These are phyloP conservation scores for Oryzaephilus surinamensis DNA, from an alignment of 1,140 invertebrate genomes.

Conservation along the genomic window DNA sequence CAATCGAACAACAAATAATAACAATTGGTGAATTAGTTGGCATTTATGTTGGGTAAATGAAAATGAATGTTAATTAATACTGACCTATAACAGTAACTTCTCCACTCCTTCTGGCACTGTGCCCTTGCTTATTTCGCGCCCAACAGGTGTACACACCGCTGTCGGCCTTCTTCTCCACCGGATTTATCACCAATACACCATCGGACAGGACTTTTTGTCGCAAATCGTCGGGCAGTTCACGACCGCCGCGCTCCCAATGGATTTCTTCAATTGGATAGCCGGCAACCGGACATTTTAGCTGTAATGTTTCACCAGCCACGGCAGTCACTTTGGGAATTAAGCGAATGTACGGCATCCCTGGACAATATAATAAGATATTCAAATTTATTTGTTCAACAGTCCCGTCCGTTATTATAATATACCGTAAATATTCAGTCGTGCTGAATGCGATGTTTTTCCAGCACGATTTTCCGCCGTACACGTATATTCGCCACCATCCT, in stretches of 20 bases:
- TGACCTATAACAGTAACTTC: slow-evolving; percentile 67
- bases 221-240: slow-evolving; percentile 67
- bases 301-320: slow-evolving; percentile 66
- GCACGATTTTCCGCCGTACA: slow-evolving; percentile 73
- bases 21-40: too few relatives aligned
- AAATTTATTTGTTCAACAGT: too few relatives aligned
- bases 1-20: too few relatives aligned
- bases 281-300: slow-evolving; percentile 74
- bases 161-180: slow-evolving; percentile 64
- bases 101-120: slow-evolving; percentile 57
- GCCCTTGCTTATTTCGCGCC: slow-evolving; percentile 61
- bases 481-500: slow-evolving; percentile 79
- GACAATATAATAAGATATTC: slow-evolving; percentile 6
- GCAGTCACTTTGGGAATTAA: slow-evolving; percentile 76
- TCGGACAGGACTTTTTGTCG: slow-evolving; percentile 65
- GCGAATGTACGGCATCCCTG: slow-evolving; percentile 74
- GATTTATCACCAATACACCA: slow-evolving; percentile 60
- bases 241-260: slow-evolving; percentile 67
- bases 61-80: slow-evolving; percentile 15
- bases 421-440: slow-evolving; percentile 80
- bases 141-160: slow-evolving; percentile 69
- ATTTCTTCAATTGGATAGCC: slow-evolving; percentile 76
- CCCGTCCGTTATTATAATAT: slow-evolving; percentile 34
- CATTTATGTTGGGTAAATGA: too few relatives aligned
- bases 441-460: slow-evolving; percentile 62